Conservation (phyloP, 2,113 vertebrate species). For the Python bivittatus region DNA sequence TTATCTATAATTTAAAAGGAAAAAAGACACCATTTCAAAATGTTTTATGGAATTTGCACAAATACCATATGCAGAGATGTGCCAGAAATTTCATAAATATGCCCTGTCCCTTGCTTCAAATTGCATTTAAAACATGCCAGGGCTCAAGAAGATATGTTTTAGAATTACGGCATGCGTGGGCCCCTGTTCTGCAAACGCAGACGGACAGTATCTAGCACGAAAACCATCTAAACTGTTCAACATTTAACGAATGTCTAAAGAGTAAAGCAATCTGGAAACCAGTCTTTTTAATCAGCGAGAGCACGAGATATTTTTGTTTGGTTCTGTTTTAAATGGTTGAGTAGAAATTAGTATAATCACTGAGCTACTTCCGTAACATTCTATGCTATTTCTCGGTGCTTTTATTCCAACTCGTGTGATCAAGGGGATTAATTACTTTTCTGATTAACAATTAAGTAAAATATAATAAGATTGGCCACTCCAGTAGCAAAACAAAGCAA, state of each 20-base stretch:
- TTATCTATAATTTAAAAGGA: slow-evolving; percentile 40
- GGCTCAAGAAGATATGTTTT: not conserved
- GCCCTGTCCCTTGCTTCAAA: not conserved
- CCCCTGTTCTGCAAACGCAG: slow-evolving; percentile 16
- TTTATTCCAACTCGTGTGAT: not conserved
- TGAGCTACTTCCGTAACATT: not conserved
- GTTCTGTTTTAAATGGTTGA: not conserved
- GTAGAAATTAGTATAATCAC: not conserved
- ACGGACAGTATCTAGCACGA: not conserved
- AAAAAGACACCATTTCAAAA: slow-evolving; percentile 9
- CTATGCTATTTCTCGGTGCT: not conserved
- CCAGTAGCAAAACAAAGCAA: not conserved
- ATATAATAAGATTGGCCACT: not conserved
- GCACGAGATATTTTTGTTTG: not conserved
- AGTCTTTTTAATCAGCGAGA: not conserved
- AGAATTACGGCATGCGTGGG: not conserved
- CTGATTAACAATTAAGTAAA: not conserved
- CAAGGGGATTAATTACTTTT: not conserved
- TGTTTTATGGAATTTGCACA: slow-evolving; percentile 28
- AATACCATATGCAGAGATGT: slow-evolving; percentile 30
- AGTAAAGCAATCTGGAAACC: not conserved
- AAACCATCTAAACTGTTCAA: not conserved
- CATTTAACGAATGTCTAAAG: not conserved
- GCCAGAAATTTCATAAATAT: slow-evolving; percentile 25
- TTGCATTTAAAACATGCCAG: slow-evolving; percentile 21